Percentiles rank a stretch among this genome's conserved stretches.
phyloP scores from a whole-genome alignment of 2,888 invertebrate species.

The Archaeoteleia sp. region DNA sequence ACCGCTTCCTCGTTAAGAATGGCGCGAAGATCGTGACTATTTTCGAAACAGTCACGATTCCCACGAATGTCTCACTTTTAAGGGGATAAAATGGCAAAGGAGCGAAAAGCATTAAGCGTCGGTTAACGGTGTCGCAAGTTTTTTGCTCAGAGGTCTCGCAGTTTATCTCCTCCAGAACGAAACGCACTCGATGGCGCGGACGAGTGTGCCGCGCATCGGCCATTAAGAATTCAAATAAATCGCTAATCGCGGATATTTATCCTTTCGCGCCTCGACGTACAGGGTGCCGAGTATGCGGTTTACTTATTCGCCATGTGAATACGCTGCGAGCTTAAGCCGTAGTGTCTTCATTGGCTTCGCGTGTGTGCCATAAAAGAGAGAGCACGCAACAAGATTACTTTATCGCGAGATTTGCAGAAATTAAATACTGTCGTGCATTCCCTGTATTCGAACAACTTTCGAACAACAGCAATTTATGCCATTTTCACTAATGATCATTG shows the following conservation, averaged over 20 bases:
- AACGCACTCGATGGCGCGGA: conserved; percentile 53
- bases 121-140: conserved; percentile 48
- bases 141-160: conserved; percentile 51
- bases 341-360: conserved; percentile 44
- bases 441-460: too few species aligned
- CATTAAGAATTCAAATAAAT: conserved; percentile 70
- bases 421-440: conserved; percentile 29
- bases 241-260: conserved; percentile 65
- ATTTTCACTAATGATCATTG: too few species aligned
- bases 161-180: conserved; percentile 54
- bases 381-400: conserved; percentile 46
- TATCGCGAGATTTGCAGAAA: conserved; percentile 39
- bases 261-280: conserved; percentile 42
- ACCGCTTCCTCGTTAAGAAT: conserved; percentile 34
- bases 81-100: conserved; percentile 52
- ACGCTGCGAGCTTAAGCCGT: conserved; percentile 25
- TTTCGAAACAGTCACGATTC: conserved; percentile 52
- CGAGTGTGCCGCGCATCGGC: conserved; percentile 47
- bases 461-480: too few species aligned
- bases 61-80: conserved; percentile 54
- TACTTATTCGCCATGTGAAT: conserved; percentile 3
- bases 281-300: conserved; percentile 26
- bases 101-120: conserved; percentile 52
- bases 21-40: conserved; percentile 45
- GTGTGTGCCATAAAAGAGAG: conserved; percentile 23